These are phyloP conservation scores for Stenodema calcarata DNA, from an alignment of 2,888 invertebrate genomes.

Conservation along the genomic window DNA sequence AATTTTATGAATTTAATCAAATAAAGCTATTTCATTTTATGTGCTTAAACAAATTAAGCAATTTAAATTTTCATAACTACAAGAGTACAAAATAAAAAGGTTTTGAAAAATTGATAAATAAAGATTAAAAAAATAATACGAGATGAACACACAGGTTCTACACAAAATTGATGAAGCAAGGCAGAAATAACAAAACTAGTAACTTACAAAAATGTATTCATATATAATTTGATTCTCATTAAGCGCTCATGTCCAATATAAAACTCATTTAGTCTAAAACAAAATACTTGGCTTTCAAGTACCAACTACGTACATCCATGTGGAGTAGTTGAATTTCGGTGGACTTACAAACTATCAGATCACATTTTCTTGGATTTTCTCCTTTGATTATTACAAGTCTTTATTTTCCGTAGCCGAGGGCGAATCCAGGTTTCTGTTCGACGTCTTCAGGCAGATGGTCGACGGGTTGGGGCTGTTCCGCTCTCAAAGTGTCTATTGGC, in stretches of 20 bases:
- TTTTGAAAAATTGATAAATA: too few relatives aligned
- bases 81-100: too few relatives aligned
- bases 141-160: too few relatives aligned
- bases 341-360: neutral
- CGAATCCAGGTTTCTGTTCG: slow-evolving; percentile 58
- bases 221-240: neutral
- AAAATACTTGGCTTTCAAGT: neutral
- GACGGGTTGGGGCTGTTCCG: slow-evolving; percentile 52
- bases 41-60: too few relatives aligned
- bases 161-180: too few relatives aligned
- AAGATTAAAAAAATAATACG: too few relatives aligned
- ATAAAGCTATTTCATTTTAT: too few relatives aligned
- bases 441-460: slow-evolving; percentile 52
- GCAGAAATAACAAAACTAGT: neutral
- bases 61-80: too few relatives aligned
- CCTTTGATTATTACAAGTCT: neutral
- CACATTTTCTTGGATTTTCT: neutral
- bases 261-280: neutral
- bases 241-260: neutral
- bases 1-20: too few relatives aligned
- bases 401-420: slow-evolving; percentile 58
- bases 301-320: neutral
- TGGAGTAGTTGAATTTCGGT: neutral
- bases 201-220: neutral
- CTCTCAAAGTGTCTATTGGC: slow-evolving; percentile 61